A percentile compares a stretch with the other conserved stretches of the same genome.
These are phyloP conservation scores for Choloepus didactylus DNA, from an alignment of 2,797 vertebrate genomes.

Conservation along the genomic window DNA sequence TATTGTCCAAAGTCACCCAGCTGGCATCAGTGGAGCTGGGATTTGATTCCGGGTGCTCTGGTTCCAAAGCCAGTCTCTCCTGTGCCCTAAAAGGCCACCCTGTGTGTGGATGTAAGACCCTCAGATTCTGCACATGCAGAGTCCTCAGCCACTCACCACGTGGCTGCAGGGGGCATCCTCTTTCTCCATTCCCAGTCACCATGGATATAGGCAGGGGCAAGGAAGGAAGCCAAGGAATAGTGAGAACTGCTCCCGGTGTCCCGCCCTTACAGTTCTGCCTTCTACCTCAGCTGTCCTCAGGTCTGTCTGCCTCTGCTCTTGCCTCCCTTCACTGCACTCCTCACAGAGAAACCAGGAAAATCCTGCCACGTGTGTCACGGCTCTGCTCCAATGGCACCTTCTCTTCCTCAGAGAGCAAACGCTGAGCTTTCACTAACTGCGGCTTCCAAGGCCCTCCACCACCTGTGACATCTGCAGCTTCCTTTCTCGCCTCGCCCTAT, in stretches of 20 bases:
- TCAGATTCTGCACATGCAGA: rapidly evolving
- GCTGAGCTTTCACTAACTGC: no score
- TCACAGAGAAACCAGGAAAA: background rate
- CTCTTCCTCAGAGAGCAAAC: no score
- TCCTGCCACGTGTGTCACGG: background rate
- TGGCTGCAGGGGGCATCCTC: rapidly evolving
- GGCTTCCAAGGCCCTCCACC: no score
- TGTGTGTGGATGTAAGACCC: background rate
- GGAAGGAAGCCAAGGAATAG: background rate
- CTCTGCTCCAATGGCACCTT: no score
- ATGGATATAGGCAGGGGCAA: background rate
- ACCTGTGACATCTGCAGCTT: no score
- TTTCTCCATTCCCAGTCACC: background rate
- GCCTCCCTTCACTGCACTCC: background rate
- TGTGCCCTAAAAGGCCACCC: background rate
- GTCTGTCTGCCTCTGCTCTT: background rate
- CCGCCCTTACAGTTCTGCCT: background rate
- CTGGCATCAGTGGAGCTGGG: background rate
- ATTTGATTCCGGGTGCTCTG: background rate
- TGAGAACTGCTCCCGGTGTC: background rate
- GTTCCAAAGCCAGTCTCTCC: background rate
- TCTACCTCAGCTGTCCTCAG: background rate
- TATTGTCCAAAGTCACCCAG: background rate
- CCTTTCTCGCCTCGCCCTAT: no score
- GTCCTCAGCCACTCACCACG: background rate